These are phyloP conservation scores for Cryptocephalus primarius DNA, from an alignment of 2,888 invertebrate species.

Conservation along the genomic window DNA sequence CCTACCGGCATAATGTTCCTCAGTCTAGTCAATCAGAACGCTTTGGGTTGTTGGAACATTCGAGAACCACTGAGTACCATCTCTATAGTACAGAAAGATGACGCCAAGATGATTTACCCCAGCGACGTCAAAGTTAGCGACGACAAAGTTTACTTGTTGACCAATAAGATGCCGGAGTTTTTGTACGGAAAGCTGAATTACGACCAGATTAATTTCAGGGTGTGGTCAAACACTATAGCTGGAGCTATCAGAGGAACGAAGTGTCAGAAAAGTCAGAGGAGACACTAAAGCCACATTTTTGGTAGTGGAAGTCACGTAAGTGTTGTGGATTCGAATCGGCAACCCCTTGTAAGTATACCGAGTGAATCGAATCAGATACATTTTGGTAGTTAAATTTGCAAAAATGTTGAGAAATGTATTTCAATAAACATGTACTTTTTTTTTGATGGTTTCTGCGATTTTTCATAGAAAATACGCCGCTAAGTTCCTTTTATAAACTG, in stretches of 20 bases:
- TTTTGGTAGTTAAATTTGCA: no score
- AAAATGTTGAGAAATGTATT: no score
- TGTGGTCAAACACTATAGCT: constrained; percentile 41
- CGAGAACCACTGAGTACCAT: constrained; percentile 39
- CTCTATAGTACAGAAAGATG: constrained; percentile 48
- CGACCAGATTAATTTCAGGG: constrained; percentile 51
- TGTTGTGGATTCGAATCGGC: no score
- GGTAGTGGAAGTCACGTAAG: no score
- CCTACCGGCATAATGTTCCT: constrained; percentile 54
- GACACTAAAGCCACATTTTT: no score
- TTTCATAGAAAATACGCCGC: no score
- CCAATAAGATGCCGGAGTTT: constrained; percentile 56
- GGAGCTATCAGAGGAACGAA: constrained; percentile 37
- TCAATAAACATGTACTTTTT: no score
- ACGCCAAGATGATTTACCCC: constrained; percentile 56
- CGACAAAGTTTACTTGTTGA: constrained; percentile 54
- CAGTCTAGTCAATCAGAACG: constrained; percentile 58
- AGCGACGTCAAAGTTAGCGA: constrained; percentile 54
- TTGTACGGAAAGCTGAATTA: constrained; percentile 51
- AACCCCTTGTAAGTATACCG: no score
- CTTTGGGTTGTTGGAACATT: constrained; percentile 67
- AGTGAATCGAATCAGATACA: no score
- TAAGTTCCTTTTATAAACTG: no score
- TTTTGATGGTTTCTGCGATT: no score
- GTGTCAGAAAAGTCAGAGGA: constrained; percentile 20